These are phyloP conservation scores for Choristoneura rosaceana DNA, from an alignment of 2,888 invertebrate genomes.

Conservation along the genomic window DNA sequence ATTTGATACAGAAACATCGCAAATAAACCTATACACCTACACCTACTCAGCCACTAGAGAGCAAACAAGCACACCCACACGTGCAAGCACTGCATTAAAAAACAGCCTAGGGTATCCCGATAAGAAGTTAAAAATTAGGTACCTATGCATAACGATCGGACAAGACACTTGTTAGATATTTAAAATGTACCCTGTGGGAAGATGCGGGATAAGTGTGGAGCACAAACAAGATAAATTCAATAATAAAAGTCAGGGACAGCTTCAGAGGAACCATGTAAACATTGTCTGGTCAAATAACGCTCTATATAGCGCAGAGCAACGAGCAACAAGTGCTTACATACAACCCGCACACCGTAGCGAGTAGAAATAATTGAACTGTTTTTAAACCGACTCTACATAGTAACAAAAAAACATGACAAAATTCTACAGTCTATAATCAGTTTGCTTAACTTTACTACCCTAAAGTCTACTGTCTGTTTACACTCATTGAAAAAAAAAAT, in stretches of 20 bases:
- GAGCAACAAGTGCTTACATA: slow-evolving; percentile 12
- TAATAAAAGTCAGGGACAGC: neutral
- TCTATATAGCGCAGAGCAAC: neutral
- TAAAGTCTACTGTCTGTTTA: too few relatives aligned
- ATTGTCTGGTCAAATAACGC: slow-evolving; percentile 11
- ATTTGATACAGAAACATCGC: neutral
- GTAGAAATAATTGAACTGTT: too few relatives aligned
- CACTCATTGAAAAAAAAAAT: too few relatives aligned
- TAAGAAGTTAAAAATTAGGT: neutral
- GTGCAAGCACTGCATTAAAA: neutral
- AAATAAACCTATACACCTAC: neutral
- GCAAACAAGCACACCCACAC: too few relatives aligned
- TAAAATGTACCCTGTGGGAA: neutral
- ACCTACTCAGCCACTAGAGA: too few relatives aligned
- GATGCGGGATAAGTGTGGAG: neutral
- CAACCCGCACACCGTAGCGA: neutral
- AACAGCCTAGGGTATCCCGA: neutral
- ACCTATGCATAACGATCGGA: neutral
- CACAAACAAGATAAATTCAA: neutral
- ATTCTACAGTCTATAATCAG: too few relatives aligned
- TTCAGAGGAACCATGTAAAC: slow-evolving; percentile 15
- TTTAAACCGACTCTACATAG: too few relatives aligned
- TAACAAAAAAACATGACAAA: too few relatives aligned
- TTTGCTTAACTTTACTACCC: too few relatives aligned
- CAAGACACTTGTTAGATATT: neutral